These are phyloP conservation scores for Nylanderia fulva DNA, from an alignment of 1,140 invertebrate genomes.

Conservation along the genomic window DNA sequence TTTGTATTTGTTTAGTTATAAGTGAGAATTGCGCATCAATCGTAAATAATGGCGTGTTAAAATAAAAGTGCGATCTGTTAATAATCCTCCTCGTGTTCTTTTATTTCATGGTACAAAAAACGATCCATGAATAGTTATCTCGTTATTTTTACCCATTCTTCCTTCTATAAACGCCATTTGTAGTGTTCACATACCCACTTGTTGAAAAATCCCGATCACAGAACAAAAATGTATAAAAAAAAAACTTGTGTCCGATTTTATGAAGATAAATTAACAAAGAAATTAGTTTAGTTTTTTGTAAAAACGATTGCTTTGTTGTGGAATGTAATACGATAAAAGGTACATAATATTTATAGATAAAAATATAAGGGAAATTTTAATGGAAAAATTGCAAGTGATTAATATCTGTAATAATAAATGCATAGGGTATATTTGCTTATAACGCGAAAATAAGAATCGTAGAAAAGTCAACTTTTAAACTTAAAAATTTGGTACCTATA, in stretches of 20 bases:
- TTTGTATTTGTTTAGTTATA: constrained; percentile 10
- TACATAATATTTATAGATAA: not conserved
- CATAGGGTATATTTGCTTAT: not conserved
- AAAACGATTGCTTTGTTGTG: constrained; percentile 1
- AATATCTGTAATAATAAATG: not conserved
- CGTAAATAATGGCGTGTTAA: constrained; percentile 11
- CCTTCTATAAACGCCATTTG: not conserved
- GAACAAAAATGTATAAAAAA: not conserved
- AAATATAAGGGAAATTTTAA: not conserved
- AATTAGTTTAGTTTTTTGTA: not conserved
- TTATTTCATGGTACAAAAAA: constrained; percentile 16
- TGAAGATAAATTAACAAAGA: not conserved
- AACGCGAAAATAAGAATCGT: not conserved
- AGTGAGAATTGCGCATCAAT: not conserved
- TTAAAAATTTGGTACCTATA: not conserved
- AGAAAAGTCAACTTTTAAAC: too few relatives aligned
- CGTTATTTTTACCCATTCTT: constrained; percentile 1
- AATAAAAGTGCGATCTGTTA: constrained; percentile 30
- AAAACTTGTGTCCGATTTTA: not conserved
- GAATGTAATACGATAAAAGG: not conserved
- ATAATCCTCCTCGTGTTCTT: not conserved
- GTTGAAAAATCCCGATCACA: not conserved
- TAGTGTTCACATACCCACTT: not conserved
- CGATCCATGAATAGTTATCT: not conserved
- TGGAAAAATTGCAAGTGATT: not conserved